phyloP scores from a whole-genome alignment of 2,797 vertebrate species.

The Brachyrhaphis roseni region DNA sequence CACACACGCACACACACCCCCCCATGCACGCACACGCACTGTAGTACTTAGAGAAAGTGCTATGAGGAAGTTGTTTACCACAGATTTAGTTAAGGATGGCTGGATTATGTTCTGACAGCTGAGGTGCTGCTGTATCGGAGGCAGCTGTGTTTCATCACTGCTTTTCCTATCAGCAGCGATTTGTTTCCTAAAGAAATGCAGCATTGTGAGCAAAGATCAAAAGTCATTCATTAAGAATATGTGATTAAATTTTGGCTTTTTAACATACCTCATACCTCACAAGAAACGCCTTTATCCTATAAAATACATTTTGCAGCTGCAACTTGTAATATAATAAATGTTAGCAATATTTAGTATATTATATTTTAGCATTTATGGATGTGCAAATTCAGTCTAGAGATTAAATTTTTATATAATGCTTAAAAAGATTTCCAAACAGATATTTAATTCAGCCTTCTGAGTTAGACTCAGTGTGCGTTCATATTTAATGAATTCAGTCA shows the following conservation, averaged over 20 bases:
- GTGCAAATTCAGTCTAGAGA: background rate
- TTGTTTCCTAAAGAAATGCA: background rate
- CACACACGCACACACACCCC: constrained; percentile 42
- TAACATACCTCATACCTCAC: background rate
- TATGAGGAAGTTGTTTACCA: constrained; percentile 60
- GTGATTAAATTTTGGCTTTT: background rate
- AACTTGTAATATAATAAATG: background rate
- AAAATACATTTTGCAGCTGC: background rate
- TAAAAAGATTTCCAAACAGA: too few species aligned
- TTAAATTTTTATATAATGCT: background rate
- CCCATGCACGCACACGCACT: constrained; percentile 45
- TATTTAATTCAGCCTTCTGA: too few species aligned
- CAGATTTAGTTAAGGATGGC: constrained; percentile 57
- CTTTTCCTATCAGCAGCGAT: background rate
- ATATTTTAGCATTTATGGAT: background rate
- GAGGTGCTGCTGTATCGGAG: constrained; percentile 44
- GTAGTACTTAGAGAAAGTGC: constrained; percentile 58
- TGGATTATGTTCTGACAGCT: constrained; percentile 54
- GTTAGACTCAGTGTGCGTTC: background rate
- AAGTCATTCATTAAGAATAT: background rate
- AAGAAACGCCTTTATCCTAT: background rate
- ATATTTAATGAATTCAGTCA: background rate
- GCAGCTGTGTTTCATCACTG: constrained; percentile 38
- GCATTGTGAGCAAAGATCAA: background rate
- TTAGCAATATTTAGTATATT: too few species aligned